A percentile compares a stretch with the other conserved stretches of the same genome.
These are phyloP conservation scores for Lepidotrigona ventralis DNA, from an alignment of 1,140 invertebrate genomes.

Conservation along the genomic window DNA sequence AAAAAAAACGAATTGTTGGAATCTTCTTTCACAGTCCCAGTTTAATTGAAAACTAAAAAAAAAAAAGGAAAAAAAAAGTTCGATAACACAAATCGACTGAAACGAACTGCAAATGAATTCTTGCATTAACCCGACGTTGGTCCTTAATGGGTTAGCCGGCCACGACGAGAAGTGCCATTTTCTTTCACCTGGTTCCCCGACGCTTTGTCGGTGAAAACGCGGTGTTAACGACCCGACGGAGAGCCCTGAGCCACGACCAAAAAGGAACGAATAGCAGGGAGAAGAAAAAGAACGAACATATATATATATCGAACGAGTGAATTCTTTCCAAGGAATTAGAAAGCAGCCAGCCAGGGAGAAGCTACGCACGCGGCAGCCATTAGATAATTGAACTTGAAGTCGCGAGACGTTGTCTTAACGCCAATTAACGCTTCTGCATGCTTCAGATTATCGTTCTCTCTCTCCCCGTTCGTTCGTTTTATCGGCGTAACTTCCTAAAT, in stretches of 20 bases:
- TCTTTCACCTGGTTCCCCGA: background rate
- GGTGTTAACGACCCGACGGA: background rate
- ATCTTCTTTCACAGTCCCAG: too few relatives aligned
- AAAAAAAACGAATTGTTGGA: too few relatives aligned
- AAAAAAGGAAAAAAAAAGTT: too few relatives aligned
- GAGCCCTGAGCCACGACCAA: background rate
- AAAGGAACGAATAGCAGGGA: background rate
- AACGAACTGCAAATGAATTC: too few relatives aligned
- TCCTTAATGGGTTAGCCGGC: background rate
- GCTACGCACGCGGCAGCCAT: background rate
- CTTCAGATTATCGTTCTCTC: background rate
- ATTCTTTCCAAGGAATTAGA: conserved; percentile 39
- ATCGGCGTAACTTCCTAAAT: conserved; percentile 23
- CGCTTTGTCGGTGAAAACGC: background rate
- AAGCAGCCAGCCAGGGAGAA: conserved; percentile 10
- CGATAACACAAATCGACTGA: too few relatives aligned
- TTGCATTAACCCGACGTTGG: too few relatives aligned
- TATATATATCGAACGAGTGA: background rate
- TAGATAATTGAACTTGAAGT: conserved; percentile 43
- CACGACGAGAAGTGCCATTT: conserved; percentile 13
- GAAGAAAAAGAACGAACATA: background rate
- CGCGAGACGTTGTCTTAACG: background rate
- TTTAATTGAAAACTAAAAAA: too few relatives aligned
- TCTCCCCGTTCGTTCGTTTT: background rate
- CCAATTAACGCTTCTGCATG: conserved; percentile 23